phyloP scores from a whole-genome alignment of 2,888 invertebrate species.

The Lycaena phlaeas region DNA sequence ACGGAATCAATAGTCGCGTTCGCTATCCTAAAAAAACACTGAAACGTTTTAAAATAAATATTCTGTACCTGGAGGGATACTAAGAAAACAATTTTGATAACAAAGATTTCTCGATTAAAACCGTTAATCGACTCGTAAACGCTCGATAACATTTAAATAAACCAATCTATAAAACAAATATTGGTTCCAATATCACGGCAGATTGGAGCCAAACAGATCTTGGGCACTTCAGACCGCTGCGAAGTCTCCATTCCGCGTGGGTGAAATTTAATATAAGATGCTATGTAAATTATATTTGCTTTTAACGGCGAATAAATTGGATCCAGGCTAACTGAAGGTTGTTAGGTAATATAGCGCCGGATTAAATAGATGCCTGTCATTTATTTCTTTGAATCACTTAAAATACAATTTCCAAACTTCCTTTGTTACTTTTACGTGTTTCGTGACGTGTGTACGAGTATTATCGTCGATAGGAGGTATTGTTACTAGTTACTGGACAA shows the following conservation, averaged over 20 bases:
- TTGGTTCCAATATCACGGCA: slow-evolving; percentile 11
- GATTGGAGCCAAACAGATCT: slow-evolving; percentile 11
- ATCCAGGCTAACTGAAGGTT: slow-evolving; percentile 5
- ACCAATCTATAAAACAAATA: slow-evolving; percentile 11
- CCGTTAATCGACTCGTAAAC: slow-evolving; percentile 7
- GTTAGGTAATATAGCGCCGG: slow-evolving; percentile 9
- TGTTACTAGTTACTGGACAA: too few species aligned
- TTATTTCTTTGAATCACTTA: background rate
- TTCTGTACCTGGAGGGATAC: background rate
- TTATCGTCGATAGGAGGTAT: too few species aligned
- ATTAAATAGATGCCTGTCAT: slow-evolving; percentile 2
- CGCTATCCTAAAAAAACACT: background rate
- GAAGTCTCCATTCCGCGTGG: slow-evolving; percentile 9
- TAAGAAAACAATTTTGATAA: background rate
- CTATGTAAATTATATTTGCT: slow-evolving; percentile 11
- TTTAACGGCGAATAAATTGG: slow-evolving; percentile 9
- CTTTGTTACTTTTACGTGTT: too few species aligned
- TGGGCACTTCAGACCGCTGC: slow-evolving; percentile 7
- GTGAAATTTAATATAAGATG: slow-evolving; percentile 10
- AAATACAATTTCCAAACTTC: background rate
- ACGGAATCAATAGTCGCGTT: background rate
- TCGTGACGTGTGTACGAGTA: too few species aligned
- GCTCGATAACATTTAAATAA: slow-evolving; percentile 11
- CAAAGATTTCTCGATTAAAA: slow-evolving; percentile 7
- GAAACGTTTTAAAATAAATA: background rate